These are phyloP conservation scores for Callospermophilus lateralis DNA, from an alignment of 2,113 vertebrate genomes.

Conservation along the genomic window DNA sequence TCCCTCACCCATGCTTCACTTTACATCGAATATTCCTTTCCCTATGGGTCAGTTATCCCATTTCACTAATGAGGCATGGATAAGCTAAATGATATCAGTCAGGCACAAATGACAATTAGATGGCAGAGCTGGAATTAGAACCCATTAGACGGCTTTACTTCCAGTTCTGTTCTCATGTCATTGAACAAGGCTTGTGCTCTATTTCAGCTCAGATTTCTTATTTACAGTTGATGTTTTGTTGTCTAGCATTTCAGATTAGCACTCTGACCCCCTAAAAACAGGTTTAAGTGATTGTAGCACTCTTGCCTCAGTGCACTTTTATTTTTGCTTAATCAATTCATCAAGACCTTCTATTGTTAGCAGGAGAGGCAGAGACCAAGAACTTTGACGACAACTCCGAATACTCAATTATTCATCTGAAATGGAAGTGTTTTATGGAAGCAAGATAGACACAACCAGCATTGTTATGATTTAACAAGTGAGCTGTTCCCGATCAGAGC, in stretches of 20 bases:
- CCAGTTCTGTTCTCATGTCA: slow-evolving; percentile 57
- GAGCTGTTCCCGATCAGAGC: background rate
- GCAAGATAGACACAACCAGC: slow-evolving; percentile 3
- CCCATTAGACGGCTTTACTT: slow-evolving; percentile 61
- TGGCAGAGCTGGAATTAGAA: slow-evolving; percentile 61
- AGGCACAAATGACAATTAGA: slow-evolving; percentile 68
- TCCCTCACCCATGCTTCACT: background rate
- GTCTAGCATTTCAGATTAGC: slow-evolving; percentile 66
- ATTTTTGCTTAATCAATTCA: slow-evolving; percentile 69
- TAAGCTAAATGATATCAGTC: slow-evolving; percentile 63
- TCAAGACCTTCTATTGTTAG: slow-evolving; percentile 74
- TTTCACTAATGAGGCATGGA: slow-evolving; percentile 66
- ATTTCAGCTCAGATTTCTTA: slow-evolving; percentile 68
- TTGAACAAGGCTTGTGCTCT: slow-evolving; percentile 27
- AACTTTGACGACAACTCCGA: slow-evolving; percentile 1
- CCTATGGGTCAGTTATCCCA: slow-evolving; percentile 51
- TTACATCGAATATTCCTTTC: background rate
- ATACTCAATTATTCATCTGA: background rate
- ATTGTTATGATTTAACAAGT: background rate
- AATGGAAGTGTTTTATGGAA: slow-evolving; percentile 48
- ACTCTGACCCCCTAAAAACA: slow-evolving; percentile 49
- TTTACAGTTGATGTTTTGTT: slow-evolving; percentile 61
- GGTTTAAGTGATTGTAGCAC: background rate
- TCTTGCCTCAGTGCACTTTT: slow-evolving; percentile 53
- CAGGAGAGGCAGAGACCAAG: slow-evolving; percentile 49